Base-by-base conservation (phyloP, 2,113 vertebrate genomes). In the Isurus oxyrinchus region DNA sequence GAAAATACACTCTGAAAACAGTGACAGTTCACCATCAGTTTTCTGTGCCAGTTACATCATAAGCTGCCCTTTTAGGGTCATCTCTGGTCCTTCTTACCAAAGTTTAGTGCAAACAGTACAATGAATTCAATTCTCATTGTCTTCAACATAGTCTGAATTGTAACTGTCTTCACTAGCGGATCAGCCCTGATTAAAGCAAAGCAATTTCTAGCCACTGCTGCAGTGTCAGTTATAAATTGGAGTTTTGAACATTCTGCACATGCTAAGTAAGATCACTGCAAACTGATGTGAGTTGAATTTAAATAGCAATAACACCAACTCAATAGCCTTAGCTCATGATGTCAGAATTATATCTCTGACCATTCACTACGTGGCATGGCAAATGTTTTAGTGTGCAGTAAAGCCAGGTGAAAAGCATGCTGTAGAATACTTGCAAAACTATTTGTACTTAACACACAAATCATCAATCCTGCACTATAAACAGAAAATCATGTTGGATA, bases 231-330 rank as follows among this genome's bases (percentile, higher is more conserved):
- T 93, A 35, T n/a, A 93, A 93, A 93, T 93, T 93, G 88, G 13
- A 5, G 57, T 93, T 93, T 61, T 61, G 57, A 93, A 93, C 88
- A 93, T 59, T 61, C 57, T 59, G 88, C 27, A 93, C 57, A 90
- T 90, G 87, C 87, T 57, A 90, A 90, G 49, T 90, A 55, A 31
- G 87, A 35, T 31, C 53, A 93, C 88, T 93, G 57, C 88, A 93
- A 93, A 61, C 55, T 93, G 55, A 93, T 59, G 88, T 93, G 55
- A 91, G 88, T 93, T 93, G 55, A 93, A 93, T 93, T 93, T 19
- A 61, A 59, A n/a, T n/a, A n/a, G 55, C 10, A 59, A 93, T 93
- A 61, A 93, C 61, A 31, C 31, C 27, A 93, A 93, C 11, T 59
- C 88, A 61, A 59, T 93, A 93, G 61, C 88, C 57, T 93, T 93